Conservation (phyloP, 2,888 invertebrate species). For the Bombylius major region DNA sequence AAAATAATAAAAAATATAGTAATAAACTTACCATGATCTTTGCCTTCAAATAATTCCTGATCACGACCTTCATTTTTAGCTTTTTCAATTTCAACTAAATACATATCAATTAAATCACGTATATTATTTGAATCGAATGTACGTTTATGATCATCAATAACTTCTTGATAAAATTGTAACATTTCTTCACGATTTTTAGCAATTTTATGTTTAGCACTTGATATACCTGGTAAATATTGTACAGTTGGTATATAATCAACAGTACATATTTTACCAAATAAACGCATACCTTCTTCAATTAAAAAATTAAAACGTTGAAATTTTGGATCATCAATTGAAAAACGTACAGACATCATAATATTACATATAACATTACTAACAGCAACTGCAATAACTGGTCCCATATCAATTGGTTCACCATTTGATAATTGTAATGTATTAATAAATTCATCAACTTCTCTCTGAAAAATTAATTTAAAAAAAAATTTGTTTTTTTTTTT, state of each 20-base stretch:
- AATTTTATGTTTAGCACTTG: slow-evolving; percentile 48
- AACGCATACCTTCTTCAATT: slow-evolving; percentile 83
- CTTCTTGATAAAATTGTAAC: slow-evolving; percentile 70
- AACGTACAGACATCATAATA: slow-evolving; percentile 78
- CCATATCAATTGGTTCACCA: slow-evolving; percentile 60
- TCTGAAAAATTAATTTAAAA: slow-evolving; percentile 35
- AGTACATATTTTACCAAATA: slow-evolving; percentile 71
- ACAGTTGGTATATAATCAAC: slow-evolving; percentile 75
- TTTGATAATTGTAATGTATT: slow-evolving; percentile 48
- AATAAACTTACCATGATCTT: slow-evolving; percentile 61
- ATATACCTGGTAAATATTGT: slow-evolving; percentile 49
- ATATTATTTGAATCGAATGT: slow-evolving; percentile 63
- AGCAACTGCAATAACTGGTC: slow-evolving; percentile 62
- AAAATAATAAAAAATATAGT: background rate
- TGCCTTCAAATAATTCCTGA: slow-evolving; percentile 66
- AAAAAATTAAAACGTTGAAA: slow-evolving; percentile 69
- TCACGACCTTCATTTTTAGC: slow-evolving; percentile 65
- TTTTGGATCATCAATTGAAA: slow-evolving; percentile 60
- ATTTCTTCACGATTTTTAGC: slow-evolving; percentile 68
- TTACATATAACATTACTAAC: slow-evolving; percentile 86
- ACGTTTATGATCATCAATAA: slow-evolving; percentile 67
- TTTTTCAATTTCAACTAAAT: slow-evolving; percentile 71
- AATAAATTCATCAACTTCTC: slow-evolving; percentile 65
- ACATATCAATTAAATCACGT: slow-evolving; percentile 75
- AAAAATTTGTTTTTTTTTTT: background rate